Evolutionary conservation across 1,140 invertebrate species (phyloP), one percentile per base, ranked within the genome.

Genomic region (Phocides pigmalion): DNA sequence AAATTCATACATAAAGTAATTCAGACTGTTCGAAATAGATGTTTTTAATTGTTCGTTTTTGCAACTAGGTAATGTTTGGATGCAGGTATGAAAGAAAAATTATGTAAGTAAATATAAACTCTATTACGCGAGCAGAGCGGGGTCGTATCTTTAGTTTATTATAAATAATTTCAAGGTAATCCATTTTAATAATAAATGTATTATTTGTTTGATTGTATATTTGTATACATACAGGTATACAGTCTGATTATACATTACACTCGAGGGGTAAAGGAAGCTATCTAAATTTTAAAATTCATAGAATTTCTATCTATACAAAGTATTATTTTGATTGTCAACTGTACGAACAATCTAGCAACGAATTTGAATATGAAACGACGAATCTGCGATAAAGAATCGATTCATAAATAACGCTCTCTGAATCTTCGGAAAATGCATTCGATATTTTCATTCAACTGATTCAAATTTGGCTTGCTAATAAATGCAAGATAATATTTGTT

Each of bases 261-360:
- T 16, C 4, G 16, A 35, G 56, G 8, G 25, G 42, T n/a, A n/a
- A n/a, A 59, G 42, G 35, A 49, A 61, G 56, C 44, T 49, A 39
- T 49, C 42, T 49, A 20, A 61, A 61, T 44, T 61, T 61, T 61
- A 49, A 61, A 61, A 39, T 61, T 61, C 56, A 61, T 61, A 61
- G 56, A 61, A 19, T 35, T 46, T 47, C n/a, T 61, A 61, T 61
- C 44, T 47, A 42, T 61, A 61, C 56, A 61, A 61, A 61, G 44
- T 64, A 64, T 56, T 58, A 46, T 64, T 64, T 64, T 49, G 50
- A 56, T 64, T 56, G 50, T 64, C 51, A 58, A 64, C 62, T 37
- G 11, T 32, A 54, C 41, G 51, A 64, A 56, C 50, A 54, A 64
- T 64, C 50, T 47, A 47, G 51, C 8, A 56, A 32, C 37, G 53